A percentile compares a stretch with the other conserved stretches of the same genome.
Conservation (phyloP, 2,888 invertebrate species). For the Caenorhabditis parvicauda region DNA sequence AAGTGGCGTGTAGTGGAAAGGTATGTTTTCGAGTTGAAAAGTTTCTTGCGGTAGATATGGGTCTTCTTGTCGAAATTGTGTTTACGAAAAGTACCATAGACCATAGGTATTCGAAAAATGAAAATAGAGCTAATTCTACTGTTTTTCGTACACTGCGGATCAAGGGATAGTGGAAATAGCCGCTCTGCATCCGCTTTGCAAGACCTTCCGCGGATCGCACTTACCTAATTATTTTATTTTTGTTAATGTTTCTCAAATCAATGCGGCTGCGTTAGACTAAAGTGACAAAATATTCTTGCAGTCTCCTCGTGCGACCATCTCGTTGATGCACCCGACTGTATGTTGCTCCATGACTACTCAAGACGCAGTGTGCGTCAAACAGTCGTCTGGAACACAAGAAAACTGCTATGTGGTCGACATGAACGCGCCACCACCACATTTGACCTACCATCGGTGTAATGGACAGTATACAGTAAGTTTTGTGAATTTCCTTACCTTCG, state of each 20-base stretch:
- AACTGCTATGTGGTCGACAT: constrained; percentile 34
- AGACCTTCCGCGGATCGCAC: too few species aligned
- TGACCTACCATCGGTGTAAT: constrained; percentile 47
- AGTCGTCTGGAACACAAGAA: constrained; percentile 12
- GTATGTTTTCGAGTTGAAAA: constrained; percentile 5
- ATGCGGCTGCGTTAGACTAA: background rate
- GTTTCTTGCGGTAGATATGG: too few species aligned
- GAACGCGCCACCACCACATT: constrained; percentile 1
- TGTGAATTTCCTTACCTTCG: background rate
- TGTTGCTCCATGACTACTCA: constrained; percentile 37
- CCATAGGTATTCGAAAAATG: background rate
- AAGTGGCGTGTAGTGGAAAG: constrained; percentile 45
- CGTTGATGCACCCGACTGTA: constrained; percentile 38
- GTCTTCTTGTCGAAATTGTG: too few species aligned
- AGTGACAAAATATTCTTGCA: background rate
- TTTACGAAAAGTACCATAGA: too few species aligned
- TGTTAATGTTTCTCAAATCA: background rate
- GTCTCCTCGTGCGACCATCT: constrained; percentile 39
- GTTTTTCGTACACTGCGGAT: background rate
- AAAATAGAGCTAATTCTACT: too few species aligned
- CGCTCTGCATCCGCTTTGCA: too few species aligned
- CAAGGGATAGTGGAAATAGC: background rate
- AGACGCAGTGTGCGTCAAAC: constrained; percentile 43
- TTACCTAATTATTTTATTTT: too few species aligned
- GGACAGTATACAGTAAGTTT: constrained; percentile 40